phyloP scores from a whole-genome alignment of 2,113 vertebrate genomes.

The Nyctereutes procyonoides region DNA sequence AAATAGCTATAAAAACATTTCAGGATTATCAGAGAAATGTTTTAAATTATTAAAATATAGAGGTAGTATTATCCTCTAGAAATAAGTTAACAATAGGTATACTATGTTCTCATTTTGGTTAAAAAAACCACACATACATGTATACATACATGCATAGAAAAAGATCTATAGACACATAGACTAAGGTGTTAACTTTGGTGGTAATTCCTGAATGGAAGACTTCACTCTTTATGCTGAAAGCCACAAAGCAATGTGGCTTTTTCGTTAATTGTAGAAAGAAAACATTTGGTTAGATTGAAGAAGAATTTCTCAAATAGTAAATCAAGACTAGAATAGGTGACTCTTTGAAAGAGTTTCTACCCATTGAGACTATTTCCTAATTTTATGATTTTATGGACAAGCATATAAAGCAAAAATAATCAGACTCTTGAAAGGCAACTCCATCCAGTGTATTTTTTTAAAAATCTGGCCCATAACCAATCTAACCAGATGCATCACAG shows the following conservation, averaged over 20 bases:
- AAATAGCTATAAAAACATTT: constrained; percentile 8
- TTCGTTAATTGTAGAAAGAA: neutral
- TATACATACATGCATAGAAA: neutral
- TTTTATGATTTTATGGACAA: constrained; percentile 22
- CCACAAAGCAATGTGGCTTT: neutral
- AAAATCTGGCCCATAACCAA: constrained; percentile 50
- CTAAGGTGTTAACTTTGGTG: neutral
- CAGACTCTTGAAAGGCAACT: constrained; percentile 30
- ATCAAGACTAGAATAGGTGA: neutral
- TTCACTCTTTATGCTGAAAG: neutral
- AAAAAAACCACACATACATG: neutral
- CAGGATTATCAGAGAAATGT: constrained; percentile 14
- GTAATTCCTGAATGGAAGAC: neutral
- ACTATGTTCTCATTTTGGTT: neutral
- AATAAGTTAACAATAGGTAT: neutral
- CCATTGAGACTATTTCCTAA: neutral
- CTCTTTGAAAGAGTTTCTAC: neutral
- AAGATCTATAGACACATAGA: neutral
- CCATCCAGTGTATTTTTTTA: neutral
- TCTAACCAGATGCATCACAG: constrained; percentile 67
- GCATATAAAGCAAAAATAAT: constrained; percentile 52
- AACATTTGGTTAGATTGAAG: neutral
- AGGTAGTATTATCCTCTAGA: neutral
- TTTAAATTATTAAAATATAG: neutral
- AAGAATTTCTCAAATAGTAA: neutral